A percentile compares a stretch with the other conserved stretches of the same genome.
Conservation (phyloP, 2,888 invertebrate species). For the Nemapogon koenigi region DNA sequence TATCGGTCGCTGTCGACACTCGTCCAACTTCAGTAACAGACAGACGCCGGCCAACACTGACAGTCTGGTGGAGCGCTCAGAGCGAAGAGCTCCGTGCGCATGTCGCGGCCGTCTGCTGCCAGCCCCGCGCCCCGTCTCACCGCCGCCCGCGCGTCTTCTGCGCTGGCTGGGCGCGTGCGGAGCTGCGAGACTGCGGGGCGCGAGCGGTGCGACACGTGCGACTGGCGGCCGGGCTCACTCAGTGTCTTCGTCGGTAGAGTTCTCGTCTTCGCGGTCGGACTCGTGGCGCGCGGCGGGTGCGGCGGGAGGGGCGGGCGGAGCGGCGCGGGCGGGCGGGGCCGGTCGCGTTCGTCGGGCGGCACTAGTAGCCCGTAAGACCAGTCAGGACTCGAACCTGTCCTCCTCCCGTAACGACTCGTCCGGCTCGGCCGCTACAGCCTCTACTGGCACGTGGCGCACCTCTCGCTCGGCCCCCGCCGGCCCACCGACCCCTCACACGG, state of each 20-base stretch:
- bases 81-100: conserved; percentile 65
- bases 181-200: conserved; percentile 45
- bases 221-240: conserved; percentile 73
- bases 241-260: conserved; percentile 88
- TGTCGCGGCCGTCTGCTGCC: conserved; percentile 64
- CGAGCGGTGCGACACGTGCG: conserved; percentile 23
- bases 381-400: conserved; percentile 90
- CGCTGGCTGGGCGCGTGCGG: conserved; percentile 30
- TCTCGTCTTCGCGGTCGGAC: conserved; percentile 86
- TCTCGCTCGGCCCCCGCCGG: conserved; percentile 84
- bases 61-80: conserved; percentile 80
- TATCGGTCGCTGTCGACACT: conserved; percentile 85
- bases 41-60: conserved; percentile 89
- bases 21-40: conserved; percentile 86
- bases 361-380: conserved; percentile 90
- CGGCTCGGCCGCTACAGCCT: conserved; percentile 86
- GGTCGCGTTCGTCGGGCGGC: conserved; percentile 86
- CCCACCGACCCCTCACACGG: conserved; percentile 81
- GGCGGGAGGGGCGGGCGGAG: conserved; percentile 78
- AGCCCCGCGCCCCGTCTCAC: conserved; percentile 65
- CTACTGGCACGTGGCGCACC: conserved; percentile 88
- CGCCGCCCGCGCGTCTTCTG: conserved; percentile 62
- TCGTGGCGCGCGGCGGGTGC: conserved; percentile 71
- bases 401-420: conserved; percentile 92
- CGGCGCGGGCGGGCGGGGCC: too few relatives aligned